Evolutionary conservation across 1,140 invertebrate genomes (phyloP), one percentile per base, ranked within the genome.

Genomic region (Eufriesea mexicana): DNA sequence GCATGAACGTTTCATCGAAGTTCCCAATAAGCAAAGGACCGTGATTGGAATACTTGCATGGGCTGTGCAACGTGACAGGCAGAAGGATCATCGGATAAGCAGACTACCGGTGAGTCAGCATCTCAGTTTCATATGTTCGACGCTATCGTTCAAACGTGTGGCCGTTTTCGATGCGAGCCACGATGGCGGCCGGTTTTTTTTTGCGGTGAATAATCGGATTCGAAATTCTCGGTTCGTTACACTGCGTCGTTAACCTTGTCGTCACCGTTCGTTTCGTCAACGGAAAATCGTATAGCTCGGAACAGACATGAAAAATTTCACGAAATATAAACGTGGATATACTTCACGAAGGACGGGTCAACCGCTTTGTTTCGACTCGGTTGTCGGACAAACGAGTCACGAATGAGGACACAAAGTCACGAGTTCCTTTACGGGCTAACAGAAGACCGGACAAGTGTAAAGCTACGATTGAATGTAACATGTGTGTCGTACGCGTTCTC

Each of bases 81-180:
- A 12, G 35, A 23, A 64, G n/a, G 23, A 12, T 54, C 70, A 18
- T 18, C 23, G 77, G 18, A 71, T 23, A 51, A 75, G 25, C n/a
- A n/a, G 28, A 28, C 16, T 45, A 67, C 42, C 72, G 72, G 79
- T 82, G 79, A 82, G 79, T 76, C 79, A 82, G 72, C 72, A 42
- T 66, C 51, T 67, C 18, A 25, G n/a, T 66, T 73, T 76, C 25
- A 57, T 35, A 45, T 12, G 51, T 47, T 64, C 2, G 45, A 10
- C 10, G 20, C 5, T 28, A 6, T 28, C 57, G 28, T 73, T 61
- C 25, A 54, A 51, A 0, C n/a, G 18, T 23, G 7, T 25, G 20
- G 42, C 25, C 14, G 8, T 47, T 76, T 76, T 23, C n/a, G 16
- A 14, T 18, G 20, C 45, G 54, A 61, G 51, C 51, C 18, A 1